Percentiles rank a stretch among this genome's conserved stretches.
Evolutionary conservation across 1,140 invertebrate genomes (phyloP).

Genomic region (Scaptomyza pallida): DNA sequence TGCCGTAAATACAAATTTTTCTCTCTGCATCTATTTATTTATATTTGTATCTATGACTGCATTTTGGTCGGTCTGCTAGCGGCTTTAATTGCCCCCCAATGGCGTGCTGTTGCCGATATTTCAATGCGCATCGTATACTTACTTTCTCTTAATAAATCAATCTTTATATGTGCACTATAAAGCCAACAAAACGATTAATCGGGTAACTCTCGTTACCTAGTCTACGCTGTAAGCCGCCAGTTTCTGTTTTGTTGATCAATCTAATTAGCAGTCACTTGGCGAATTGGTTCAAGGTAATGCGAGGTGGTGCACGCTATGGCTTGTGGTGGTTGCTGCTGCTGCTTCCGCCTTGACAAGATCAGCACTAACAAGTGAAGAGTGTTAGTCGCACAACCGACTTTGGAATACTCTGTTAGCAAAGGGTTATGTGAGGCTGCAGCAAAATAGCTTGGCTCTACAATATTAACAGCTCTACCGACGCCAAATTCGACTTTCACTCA

Average conservation of each 20-base stretch:
- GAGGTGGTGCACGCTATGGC: background rate
- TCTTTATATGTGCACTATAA: background rate
- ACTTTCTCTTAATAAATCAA: background rate
- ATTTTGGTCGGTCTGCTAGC: slow-evolving; percentile 47
- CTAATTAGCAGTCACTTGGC: slow-evolving; percentile 64
- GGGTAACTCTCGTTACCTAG: slow-evolving; percentile 24
- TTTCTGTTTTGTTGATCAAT: slow-evolving; percentile 67
- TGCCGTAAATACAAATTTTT: background rate
- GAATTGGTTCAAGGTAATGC: slow-evolving; percentile 45
- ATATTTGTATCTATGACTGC: background rate
- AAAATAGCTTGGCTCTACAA: too few relatives aligned
- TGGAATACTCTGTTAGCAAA: too few relatives aligned
- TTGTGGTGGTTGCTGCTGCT: slow-evolving; percentile 14
- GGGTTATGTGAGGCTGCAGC: too few relatives aligned
- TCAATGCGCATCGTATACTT: slow-evolving; percentile 7
- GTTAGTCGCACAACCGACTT: too few relatives aligned
- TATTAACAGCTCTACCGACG: too few relatives aligned
- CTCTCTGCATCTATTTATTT: background rate
- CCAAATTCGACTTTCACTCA: too few relatives aligned
- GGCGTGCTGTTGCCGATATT: slow-evolving; percentile 11
- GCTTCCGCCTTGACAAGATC: slow-evolving; percentile 33
- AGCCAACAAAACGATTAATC: background rate
- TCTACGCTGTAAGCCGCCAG: slow-evolving; percentile 39
- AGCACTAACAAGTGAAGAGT: too few relatives aligned
- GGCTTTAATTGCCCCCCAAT: slow-evolving; percentile 52